Evolutionary conservation across 2,797 vertebrate species (phyloP), one percentile per base, ranked within the genome.

Genomic region (Amblyraja radiata): DNA sequence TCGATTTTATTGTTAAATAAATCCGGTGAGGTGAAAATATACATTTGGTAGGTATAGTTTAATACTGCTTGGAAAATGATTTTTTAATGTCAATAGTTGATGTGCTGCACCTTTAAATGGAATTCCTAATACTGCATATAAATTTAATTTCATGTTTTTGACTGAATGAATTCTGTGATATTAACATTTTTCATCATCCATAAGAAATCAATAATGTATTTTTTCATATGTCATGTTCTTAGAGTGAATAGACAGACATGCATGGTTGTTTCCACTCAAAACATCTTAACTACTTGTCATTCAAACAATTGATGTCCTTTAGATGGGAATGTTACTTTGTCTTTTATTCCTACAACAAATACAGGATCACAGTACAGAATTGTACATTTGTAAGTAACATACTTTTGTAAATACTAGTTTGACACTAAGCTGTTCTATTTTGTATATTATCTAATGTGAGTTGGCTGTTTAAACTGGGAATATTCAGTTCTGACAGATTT

Each of bases 391-490:
- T 93, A 79, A 79, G 76, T 93, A 79, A 79, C 76, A 93, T 93
- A 93, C 18, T 93, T 71, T 36, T 97, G 96, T 97, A 97, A 96
- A 97, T 97, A 97, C 93, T 94, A 94, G 96, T 97, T 97, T 97
- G 96, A 96, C 96, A 97, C 96, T 96, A 97, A 97, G 96, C 96
- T 96, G 97, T 96, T 97, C 96, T 97, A 97, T 97, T 97, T 97
- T 97, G 96, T 97, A 97, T 97, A 96, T 96, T 96, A 94, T 96
- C 97, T 97, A 97, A 97, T 97, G 96, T 97, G 96, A 71, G 97
- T 96, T 96, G 97, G 95, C 95, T 97, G 96, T 96, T 97, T 96
- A 97, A 96, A 96, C 96, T 96, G 94, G 95, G 96, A 97, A 97
- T 97, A 97, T 58, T 92, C 71, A 54, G 13, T 92, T 92, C 25